These are phyloP conservation scores for Hafferia zeledoni DNA, from an alignment of 2,797 vertebrate genomes.

Conservation along the genomic window DNA sequence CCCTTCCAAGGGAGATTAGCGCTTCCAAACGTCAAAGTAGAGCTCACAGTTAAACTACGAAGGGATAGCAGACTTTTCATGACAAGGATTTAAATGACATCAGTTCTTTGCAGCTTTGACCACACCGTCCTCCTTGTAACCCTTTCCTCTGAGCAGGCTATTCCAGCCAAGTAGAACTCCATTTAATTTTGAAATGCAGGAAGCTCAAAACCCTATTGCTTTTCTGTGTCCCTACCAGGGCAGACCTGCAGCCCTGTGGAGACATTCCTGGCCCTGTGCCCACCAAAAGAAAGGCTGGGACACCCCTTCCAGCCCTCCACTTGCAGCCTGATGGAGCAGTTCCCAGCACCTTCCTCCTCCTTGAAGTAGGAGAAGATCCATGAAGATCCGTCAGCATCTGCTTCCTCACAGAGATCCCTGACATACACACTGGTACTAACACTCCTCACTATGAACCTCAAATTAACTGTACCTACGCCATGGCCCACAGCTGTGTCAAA, in stretches of 20 bases:
- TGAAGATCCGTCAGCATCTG: neutral
- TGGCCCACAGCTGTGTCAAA: neutral
- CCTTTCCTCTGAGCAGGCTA: conserved; percentile 9
- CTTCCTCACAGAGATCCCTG: neutral
- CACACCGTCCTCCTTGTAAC: conserved; percentile 8
- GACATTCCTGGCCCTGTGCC: neutral
- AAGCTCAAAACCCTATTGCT: neutral
- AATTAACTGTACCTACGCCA: neutral
- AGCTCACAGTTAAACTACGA: neutral
- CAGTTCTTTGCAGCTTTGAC: conserved; percentile 1
- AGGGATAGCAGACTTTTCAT: conserved; percentile 15
- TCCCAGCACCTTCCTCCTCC: neutral
- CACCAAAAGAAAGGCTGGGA: neutral
- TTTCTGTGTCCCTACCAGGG: neutral
- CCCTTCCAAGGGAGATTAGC: neutral
- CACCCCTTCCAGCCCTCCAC: neutral
- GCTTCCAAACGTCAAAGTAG: neutral
- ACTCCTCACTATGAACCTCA: neutral
- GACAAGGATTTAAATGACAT: conserved; percentile 19
- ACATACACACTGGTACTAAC: neutral
- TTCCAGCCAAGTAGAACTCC: neutral
- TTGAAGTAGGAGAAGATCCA: neutral
- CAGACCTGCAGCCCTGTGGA: neutral
- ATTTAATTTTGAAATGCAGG: neutral
- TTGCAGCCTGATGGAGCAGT: neutral